Evolutionary conservation across 2,888 invertebrate species (phyloP).

Genomic region (Creontiades dilutus): DNA sequence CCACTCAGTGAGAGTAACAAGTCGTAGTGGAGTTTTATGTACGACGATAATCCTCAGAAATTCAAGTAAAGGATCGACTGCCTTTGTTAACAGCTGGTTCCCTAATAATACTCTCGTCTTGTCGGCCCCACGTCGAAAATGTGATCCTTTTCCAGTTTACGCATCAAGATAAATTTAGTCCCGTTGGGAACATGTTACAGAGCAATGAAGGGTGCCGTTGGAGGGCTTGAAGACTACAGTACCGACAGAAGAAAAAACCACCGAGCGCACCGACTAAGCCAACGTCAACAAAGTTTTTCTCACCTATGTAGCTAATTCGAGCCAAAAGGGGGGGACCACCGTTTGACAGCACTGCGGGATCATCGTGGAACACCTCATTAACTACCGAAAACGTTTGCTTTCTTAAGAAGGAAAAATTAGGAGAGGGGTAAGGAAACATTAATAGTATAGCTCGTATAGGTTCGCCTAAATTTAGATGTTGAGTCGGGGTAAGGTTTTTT

Average conservation of each 20-base stretch:
- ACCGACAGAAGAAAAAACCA: constrained; percentile 27
- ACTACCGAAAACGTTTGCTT: background rate
- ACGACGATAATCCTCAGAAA: background rate
- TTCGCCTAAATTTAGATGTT: no score
- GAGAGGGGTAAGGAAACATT: background rate
- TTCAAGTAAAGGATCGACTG: background rate
- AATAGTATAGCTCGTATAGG: background rate
- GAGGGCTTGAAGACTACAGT: background rate
- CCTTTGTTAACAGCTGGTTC: constrained; percentile 27
- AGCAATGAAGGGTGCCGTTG: constrained; percentile 6
- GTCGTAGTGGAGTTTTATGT: background rate
- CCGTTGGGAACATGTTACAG: constrained; percentile 24
- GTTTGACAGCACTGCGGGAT: background rate
- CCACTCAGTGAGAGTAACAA: no score
- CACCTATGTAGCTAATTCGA: constrained; percentile 38
- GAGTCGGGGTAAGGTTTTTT: no score
- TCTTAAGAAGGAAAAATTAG: background rate
- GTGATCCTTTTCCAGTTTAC: constrained; percentile 22
- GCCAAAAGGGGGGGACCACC: constrained; percentile 25
- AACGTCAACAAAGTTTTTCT: constrained; percentile 53
- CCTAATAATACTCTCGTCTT: background rate
- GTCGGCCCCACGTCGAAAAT: constrained; percentile 22
- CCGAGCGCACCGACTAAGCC: constrained; percentile 24
- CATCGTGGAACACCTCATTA: constrained; percentile 21
- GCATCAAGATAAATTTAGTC: constrained; percentile 35